Evolutionary conservation across 2,888 invertebrate genomes (phyloP).

Genomic region (Lepidocyrtoides sp.): DNA sequence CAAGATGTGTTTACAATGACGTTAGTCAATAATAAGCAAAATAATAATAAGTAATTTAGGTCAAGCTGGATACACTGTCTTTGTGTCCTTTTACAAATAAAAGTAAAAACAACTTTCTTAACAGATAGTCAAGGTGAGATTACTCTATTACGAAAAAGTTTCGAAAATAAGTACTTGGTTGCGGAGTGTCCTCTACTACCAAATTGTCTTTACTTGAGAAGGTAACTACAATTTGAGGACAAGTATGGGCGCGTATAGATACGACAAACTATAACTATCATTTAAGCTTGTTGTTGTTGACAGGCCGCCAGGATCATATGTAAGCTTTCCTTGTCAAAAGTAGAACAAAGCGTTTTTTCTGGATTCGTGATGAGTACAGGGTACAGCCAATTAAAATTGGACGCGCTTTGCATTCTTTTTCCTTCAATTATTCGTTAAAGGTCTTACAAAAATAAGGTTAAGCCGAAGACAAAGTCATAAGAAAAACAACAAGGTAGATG

Average conservation of each 20-base stretch:
- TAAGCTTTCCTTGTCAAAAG: conserved; percentile 52
- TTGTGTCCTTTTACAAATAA: conserved; percentile 62
- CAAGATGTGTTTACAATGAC: neutral
- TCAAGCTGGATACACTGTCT: conserved; percentile 30
- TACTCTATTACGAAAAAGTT: conserved; percentile 11
- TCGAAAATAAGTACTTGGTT: neutral
- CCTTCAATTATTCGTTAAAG: conserved; percentile 55
- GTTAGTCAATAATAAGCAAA: conserved; percentile 18
- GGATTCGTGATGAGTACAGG: neutral
- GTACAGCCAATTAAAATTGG: conserved; percentile 85
- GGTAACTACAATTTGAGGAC: too few relatives aligned
- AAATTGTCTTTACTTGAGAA: too few relatives aligned
- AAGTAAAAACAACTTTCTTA: conserved; percentile 39
- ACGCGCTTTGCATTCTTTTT: conserved; percentile 51
- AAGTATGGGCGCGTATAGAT: too few relatives aligned
- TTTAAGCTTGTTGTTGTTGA: conserved; percentile 84
- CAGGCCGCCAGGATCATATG: conserved; percentile 82
- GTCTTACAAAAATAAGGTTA: conserved; percentile 76
- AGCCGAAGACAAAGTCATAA: neutral
- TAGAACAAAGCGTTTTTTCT: neutral
- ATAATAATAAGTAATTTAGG: conserved; percentile 49
- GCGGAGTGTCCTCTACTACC: neutral
- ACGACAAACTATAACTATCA: conserved; percentile 65
- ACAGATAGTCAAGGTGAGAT: neutral
- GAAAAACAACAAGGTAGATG: conserved; percentile 51